A percentile compares a stretch with the other conserved stretches of the same genome.
phyloP scores from a whole-genome alignment of 2,888 invertebrate genomes.

The Callyntrura sp. region DNA sequence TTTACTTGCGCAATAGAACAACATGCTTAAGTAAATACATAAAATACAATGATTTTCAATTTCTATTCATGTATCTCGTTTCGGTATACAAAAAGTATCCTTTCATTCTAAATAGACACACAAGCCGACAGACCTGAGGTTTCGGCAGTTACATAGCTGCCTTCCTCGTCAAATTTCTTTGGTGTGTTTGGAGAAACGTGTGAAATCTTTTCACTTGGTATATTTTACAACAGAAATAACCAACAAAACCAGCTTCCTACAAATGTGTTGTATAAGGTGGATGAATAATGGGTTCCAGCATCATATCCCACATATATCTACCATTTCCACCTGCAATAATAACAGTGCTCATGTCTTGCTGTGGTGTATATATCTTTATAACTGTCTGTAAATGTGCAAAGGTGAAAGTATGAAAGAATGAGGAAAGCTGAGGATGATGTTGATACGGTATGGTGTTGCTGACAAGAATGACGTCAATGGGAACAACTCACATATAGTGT shows the following conservation, averaged over 20 bases:
- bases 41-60: constrained; percentile 9
- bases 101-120: no score
- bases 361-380: not conserved
- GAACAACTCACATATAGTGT: constrained; percentile 41
- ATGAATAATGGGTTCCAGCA: not conserved
- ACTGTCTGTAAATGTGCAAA: constrained; percentile 36
- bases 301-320: not conserved
- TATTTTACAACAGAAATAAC: constrained; percentile 1
- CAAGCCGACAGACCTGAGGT: not conserved
- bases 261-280: not conserved
- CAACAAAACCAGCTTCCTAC: not conserved
- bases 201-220: not conserved
- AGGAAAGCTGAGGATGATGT: constrained; percentile 44
- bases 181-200: not conserved
- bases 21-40: not conserved
- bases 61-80: not conserved
- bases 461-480: constrained; percentile 78
- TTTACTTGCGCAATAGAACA: not conserved
- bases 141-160: not conserved
- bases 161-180: constrained; percentile 10
- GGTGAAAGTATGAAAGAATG: constrained; percentile 66
- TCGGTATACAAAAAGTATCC: no score
- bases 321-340: constrained; percentile 37
- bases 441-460: constrained; percentile 65
- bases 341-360: not conserved